These are phyloP conservation scores for Ophraella communa DNA, from an alignment of 2,888 invertebrate species.

Conservation along the genomic window DNA sequence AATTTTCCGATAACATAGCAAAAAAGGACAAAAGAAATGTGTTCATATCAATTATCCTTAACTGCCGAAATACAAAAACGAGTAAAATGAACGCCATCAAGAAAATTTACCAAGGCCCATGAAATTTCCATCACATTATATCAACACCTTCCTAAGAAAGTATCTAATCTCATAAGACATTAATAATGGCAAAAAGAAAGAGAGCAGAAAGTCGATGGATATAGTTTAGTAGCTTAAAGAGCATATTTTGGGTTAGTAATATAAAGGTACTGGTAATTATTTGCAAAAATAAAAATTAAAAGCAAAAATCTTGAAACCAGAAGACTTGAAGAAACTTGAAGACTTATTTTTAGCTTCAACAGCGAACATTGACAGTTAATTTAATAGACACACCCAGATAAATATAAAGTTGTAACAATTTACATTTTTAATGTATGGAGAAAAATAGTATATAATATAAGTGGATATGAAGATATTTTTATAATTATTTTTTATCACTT, in stretches of 20 bases:
- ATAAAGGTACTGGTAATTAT: no score
- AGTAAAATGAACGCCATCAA: constrained; percentile 1
- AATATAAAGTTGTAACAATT: no score
- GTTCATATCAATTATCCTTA: constrained; percentile 29
- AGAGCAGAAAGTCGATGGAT: constrained; percentile 26
- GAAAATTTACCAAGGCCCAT: constrained; percentile 24
- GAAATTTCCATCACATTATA: constrained; percentile 31
- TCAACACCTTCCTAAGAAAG: constrained; percentile 29
- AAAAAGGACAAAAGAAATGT: constrained; percentile 17
- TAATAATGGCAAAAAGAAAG: constrained; percentile 35
- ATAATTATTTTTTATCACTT: no score
- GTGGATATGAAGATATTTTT: no score
- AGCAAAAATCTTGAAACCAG: no score
- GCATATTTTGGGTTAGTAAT: neutral
- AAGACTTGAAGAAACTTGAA: no score
- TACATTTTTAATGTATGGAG: no score
- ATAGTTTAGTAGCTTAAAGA: neutral
- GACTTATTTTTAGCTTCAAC: no score
- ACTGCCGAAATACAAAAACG: constrained; percentile 18
- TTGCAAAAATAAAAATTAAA: no score
- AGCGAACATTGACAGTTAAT: no score
- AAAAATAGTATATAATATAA: no score
- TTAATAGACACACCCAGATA: no score
- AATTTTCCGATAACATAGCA: constrained; percentile 9
- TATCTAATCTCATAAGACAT: constrained; percentile 41